Conservation (phyloP, 2,113 vertebrate genomes). For the Prietella phreatophila region DNA sequence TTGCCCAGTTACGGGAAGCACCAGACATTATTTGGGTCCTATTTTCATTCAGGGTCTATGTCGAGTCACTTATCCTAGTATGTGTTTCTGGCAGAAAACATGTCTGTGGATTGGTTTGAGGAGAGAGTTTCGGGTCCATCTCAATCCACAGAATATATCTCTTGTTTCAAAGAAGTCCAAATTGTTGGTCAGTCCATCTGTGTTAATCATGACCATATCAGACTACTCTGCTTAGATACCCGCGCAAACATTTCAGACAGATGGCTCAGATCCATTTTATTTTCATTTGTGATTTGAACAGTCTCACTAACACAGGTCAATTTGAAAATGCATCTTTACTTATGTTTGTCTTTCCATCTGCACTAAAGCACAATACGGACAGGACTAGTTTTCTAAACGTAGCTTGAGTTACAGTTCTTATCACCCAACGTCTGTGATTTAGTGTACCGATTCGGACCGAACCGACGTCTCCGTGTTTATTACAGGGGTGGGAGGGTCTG, state of each 20-base stretch:
- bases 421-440: too few species aligned
- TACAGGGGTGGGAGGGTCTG: too few species aligned
- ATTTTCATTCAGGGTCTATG: background rate
- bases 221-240: constrained; percentile 24
- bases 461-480: too few species aligned
- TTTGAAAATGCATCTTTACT: background rate
- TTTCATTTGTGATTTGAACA: too few species aligned
- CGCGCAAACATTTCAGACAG: background rate
- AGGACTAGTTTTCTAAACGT: too few species aligned
- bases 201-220: background rate
- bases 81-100: background rate
- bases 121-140: background rate
- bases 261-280: background rate
- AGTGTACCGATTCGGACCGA: too few species aligned
- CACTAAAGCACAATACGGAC: background rate
- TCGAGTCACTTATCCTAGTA: background rate
- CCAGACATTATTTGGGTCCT: background rate
- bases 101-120: background rate
- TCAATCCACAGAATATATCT: background rate
- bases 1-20: background rate
- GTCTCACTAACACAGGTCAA: background rate
- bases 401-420: too few species aligned
- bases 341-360: background rate
- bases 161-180: background rate
- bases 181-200: background rate